Percentiles rank a stretch among this genome's conserved stretches.
Evolutionary conservation across 1,140 invertebrate species (phyloP).

Genomic region (Helicoverpa zea): DNA sequence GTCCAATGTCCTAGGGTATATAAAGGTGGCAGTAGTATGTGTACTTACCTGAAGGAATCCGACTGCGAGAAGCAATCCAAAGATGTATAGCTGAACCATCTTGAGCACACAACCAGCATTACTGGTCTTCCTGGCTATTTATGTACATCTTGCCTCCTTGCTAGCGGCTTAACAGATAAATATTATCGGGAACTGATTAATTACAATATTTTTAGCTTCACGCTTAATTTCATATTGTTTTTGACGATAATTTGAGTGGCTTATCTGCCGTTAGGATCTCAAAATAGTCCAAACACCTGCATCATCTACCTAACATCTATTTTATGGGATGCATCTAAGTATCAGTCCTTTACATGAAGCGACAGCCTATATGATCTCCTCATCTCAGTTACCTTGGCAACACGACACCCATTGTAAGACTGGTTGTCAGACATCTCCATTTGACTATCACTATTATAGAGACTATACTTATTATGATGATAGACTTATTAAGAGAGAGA

Average conservation of each 20-base stretch:
- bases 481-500: too few species aligned
- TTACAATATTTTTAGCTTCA: neutral
- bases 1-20: too few species aligned
- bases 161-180: neutral
- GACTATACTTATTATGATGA: too few species aligned
- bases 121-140: neutral
- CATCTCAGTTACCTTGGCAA: too few species aligned
- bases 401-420: too few species aligned
- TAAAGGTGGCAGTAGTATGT: too few species aligned
- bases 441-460: too few species aligned
- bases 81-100: slow-evolving; percentile 36
- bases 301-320: too few species aligned
- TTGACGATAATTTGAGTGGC: neutral
- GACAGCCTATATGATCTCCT: too few species aligned
- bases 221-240: slow-evolving; percentile 4
- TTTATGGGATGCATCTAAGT: too few species aligned
- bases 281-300: neutral
- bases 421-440: too few species aligned
- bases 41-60: slow-evolving; percentile 55
- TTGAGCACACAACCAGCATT: slow-evolving; percentile 15
- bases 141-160: neutral
- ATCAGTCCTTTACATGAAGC: too few species aligned
- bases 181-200: neutral
- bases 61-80: slow-evolving; percentile 42
- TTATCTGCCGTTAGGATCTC: neutral